Conservation (phyloP, 2,113 vertebrate genomes). For the Hyperoodon ampullatus region DNA sequence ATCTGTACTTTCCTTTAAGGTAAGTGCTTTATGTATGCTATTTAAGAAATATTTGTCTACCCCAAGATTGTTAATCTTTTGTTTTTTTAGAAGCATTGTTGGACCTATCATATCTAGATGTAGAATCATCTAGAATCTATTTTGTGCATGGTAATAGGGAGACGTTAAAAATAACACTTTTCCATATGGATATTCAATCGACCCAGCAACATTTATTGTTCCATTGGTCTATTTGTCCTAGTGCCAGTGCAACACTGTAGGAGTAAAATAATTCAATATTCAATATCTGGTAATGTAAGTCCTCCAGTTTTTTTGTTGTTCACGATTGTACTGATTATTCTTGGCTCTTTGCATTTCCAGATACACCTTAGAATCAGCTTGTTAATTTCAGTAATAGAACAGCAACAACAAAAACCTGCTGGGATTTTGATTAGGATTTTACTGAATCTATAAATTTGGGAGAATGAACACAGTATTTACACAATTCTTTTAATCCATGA, state of each 20-base stretch:
- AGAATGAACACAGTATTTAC: neutral
- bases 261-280: neutral
- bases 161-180: neutral
- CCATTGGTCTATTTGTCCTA: neutral
- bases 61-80: neutral
- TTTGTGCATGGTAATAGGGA: neutral
- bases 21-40: neutral
- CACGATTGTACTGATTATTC: neutral
- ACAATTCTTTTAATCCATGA: neutral
- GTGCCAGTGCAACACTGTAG: neutral
- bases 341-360: neutral
- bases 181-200: neutral
- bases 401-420: neutral
- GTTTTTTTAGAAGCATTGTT: neutral
- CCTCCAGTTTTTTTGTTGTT: neutral
- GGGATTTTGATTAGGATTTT: conserved; percentile 4
- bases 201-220: neutral
- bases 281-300: neutral
- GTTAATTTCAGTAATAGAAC: neutral
- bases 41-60: neutral
- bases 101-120: neutral
- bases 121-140: neutral
- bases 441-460: neutral
- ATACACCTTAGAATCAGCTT: neutral
- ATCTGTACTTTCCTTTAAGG: conserved; percentile 4